phyloP scores from a whole-genome alignment of 37 sponge, comb jelly and placozoan genomes.

The Agelas oroides region DNA sequence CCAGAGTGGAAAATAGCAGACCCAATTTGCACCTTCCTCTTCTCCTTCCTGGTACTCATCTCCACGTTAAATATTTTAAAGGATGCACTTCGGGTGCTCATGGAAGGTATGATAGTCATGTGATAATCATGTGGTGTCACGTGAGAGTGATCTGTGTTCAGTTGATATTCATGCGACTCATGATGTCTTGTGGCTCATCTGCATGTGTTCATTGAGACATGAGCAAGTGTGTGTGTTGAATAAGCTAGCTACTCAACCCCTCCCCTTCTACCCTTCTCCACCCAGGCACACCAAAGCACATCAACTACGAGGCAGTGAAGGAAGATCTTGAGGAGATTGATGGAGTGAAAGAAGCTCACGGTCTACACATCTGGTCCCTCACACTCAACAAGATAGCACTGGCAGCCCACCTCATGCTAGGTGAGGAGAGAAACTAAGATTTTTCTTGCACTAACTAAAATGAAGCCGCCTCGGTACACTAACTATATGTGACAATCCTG shows the following conservation, averaged over 20 bases:
- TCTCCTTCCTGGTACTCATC: constrained; percentile 34
- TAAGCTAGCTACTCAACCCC: no score
- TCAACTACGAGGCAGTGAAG: constrained; percentile 54
- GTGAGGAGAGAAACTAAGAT: constrained; percentile 7
- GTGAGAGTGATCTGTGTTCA: no score
- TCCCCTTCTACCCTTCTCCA: no score
- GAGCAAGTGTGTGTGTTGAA: no score
- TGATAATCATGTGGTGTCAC: background rate
- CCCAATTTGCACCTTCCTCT: constrained; percentile 95
- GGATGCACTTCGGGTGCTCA: constrained; percentile 93
- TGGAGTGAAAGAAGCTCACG: constrained; percentile 65
- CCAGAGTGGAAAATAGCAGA: constrained; percentile 94
- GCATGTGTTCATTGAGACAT: no score
- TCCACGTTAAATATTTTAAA: constrained; percentile 92
- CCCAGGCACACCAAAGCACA: constrained; percentile 49
- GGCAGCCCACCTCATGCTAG: constrained; percentile 56
- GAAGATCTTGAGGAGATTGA: constrained; percentile 28
- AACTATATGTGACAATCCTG: no score
- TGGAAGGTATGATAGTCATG: constrained; percentile 87
- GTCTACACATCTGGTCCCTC: constrained; percentile 73
- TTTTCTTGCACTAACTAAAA: no score
- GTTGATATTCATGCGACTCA: no score
- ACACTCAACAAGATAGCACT: constrained; percentile 60
- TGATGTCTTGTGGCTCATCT: no score
- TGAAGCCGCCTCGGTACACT: no score